Percentiles rank a stretch among this genome's conserved stretches.
phyloP scores from a whole-genome alignment of 2,888 invertebrate genomes.

The Phyllotreta striolata region DNA sequence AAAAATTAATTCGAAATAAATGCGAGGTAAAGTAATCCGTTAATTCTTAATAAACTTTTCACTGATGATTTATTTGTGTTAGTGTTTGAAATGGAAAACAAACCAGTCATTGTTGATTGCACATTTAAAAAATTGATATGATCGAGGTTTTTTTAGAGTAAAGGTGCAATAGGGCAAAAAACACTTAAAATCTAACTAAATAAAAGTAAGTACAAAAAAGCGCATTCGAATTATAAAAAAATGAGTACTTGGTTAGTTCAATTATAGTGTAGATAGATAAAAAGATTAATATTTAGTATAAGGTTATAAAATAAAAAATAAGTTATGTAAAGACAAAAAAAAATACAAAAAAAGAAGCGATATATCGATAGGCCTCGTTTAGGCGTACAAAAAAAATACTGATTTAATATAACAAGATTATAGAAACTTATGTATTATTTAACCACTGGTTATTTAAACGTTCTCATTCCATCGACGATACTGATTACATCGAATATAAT shows the following conservation, averaged over 20 bases:
- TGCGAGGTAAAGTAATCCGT: neutral
- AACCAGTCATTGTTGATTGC: slow-evolving; percentile 50
- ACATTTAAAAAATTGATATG: slow-evolving; percentile 53
- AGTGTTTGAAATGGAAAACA: slow-evolving; percentile 34
- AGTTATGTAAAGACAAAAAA: slow-evolving; percentile 19
- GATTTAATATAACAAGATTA: slow-evolving; percentile 14
- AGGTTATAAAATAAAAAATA: slow-evolving; percentile 24
- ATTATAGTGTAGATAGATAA: slow-evolving; percentile 18
- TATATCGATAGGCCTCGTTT: slow-evolving; percentile 25
- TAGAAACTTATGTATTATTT: too few species aligned
- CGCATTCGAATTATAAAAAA: slow-evolving; percentile 35
- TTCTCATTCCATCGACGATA: neutral
- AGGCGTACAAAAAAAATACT: slow-evolving; percentile 30
- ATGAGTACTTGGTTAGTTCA: slow-evolving; percentile 33
- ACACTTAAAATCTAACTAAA: slow-evolving; percentile 39
- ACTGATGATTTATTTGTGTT: slow-evolving; percentile 24
- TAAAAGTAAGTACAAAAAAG: slow-evolving; percentile 49
- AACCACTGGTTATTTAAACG: too few species aligned
- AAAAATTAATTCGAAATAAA: neutral
- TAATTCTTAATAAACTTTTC: neutral
- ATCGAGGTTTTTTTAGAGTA: slow-evolving; percentile 43
- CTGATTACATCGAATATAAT: too few species aligned
- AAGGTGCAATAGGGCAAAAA: slow-evolving; percentile 37
- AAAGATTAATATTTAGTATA: slow-evolving; percentile 20
- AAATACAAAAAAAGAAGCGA: slow-evolving; percentile 17